A percentile compares a stretch with the other conserved stretches of the same genome.
Conservation (phyloP, 2,113 vertebrate genomes). For the Tamias sibiricus region DNA sequence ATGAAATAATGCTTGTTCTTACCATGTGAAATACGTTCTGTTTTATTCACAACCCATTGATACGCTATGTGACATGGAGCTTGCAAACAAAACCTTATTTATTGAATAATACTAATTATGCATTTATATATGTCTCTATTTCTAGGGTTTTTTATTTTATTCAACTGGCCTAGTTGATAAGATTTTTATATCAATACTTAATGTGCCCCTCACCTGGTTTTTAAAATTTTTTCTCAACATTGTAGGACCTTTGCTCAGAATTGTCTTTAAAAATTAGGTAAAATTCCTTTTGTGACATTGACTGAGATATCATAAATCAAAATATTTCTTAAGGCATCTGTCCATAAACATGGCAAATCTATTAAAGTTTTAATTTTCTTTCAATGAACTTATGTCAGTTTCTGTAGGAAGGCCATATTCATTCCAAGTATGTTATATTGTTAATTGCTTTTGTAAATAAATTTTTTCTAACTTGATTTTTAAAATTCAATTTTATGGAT, state of each 20-base stretch:
- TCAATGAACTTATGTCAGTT: background rate
- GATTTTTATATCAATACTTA: background rate
- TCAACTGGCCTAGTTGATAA: background rate
- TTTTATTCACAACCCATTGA: background rate
- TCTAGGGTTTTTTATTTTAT: too few relatives aligned
- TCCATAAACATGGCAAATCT: background rate
- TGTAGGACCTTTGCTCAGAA: too few relatives aligned
- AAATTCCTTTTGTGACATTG: background rate
- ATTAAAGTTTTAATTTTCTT: background rate
- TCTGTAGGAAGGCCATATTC: background rate
- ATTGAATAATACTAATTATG: background rate
- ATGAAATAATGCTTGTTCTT: background rate
- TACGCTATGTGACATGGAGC: background rate
- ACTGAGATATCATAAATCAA: background rate
- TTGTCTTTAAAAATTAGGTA: too few relatives aligned
- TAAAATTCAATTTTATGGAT: background rate
- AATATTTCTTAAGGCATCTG: background rate
- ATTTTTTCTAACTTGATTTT: background rate
- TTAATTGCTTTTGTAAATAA: background rate
- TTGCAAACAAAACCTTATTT: background rate
- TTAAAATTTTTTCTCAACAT: too few relatives aligned
- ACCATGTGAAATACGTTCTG: background rate
- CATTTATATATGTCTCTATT: too few relatives aligned
- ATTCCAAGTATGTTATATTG: background rate
- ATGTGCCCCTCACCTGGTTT: background rate